Evolutionary conservation across 2,113 vertebrate species (phyloP).

Genomic region (Sialia sialis): DNA sequence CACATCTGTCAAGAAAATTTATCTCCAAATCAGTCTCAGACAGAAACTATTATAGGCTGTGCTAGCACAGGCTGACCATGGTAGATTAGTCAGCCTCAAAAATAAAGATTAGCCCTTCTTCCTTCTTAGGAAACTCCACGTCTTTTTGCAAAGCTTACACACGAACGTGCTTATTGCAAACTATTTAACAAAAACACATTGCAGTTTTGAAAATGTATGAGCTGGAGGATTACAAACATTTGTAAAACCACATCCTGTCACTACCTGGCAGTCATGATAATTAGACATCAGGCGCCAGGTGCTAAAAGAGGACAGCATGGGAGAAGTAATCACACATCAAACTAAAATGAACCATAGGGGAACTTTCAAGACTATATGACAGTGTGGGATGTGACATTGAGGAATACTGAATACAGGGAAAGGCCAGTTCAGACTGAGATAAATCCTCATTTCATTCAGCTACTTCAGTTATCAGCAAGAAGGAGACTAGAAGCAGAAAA

Average conservation of each 20-base stretch:
- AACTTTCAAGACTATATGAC: not conserved
- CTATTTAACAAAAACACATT: not conserved
- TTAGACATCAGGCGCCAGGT: not conserved
- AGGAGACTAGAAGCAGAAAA: not conserved
- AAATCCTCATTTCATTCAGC: not conserved
- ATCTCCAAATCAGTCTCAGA: slow-evolving; percentile 2
- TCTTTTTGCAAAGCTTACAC: not conserved
- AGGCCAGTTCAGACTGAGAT: not conserved
- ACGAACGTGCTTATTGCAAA: fast-evolving
- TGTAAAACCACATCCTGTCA: not conserved
- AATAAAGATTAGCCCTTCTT: not conserved
- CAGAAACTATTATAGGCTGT: not conserved
- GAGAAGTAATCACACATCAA: not conserved
- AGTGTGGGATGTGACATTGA: not conserved
- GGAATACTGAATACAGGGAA: not conserved
- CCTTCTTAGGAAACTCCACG: not conserved
- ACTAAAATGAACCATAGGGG: not conserved
- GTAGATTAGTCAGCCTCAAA: not conserved
- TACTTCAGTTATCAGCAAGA: not conserved
- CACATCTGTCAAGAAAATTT: slow-evolving; percentile 38
- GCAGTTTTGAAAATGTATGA: not conserved
- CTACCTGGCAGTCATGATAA: not conserved
- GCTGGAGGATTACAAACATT: not conserved
- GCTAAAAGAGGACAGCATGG: not conserved
- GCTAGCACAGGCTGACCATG: not conserved